phyloP scores from a whole-genome alignment of 2,797 vertebrate species.

The Parauchenoglanis ngamensis region DNA sequence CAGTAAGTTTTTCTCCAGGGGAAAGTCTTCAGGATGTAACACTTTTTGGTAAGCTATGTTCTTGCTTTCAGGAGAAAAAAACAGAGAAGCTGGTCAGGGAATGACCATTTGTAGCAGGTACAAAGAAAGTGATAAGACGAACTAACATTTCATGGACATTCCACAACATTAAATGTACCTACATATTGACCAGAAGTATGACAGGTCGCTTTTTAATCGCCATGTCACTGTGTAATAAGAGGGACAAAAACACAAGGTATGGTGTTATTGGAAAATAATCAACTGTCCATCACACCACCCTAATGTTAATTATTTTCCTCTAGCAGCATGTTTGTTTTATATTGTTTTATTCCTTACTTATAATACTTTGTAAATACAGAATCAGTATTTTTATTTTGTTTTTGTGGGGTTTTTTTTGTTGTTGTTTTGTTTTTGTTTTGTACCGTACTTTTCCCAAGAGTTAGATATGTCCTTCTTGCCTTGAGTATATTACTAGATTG shows the following conservation, averaged over 20 bases:
- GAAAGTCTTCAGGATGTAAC: background rate
- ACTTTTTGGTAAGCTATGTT: background rate
- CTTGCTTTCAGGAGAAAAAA: background rate
- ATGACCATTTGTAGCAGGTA: background rate
- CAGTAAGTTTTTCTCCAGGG: background rate
- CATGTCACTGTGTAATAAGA: background rate
- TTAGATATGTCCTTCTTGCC: background rate
- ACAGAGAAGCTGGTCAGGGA: background rate
- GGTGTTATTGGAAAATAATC: background rate
- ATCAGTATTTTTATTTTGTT: background rate
- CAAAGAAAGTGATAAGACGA: background rate
- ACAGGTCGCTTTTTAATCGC: background rate
- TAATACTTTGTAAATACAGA: background rate
- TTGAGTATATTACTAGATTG: background rate
- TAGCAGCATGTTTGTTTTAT: background rate
- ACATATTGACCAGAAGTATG: background rate
- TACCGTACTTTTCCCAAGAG: no score
- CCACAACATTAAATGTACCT: background rate
- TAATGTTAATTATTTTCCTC: background rate
- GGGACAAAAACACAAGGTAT: background rate
- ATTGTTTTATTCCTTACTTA: background rate
- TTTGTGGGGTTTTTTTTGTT: no score
- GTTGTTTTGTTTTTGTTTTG: no score
- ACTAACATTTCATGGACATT: background rate
- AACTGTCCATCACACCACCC: background rate